These are phyloP conservation scores for Chironomus tentans DNA, from an alignment of 2,888 invertebrate species.

Conservation along the genomic window DNA sequence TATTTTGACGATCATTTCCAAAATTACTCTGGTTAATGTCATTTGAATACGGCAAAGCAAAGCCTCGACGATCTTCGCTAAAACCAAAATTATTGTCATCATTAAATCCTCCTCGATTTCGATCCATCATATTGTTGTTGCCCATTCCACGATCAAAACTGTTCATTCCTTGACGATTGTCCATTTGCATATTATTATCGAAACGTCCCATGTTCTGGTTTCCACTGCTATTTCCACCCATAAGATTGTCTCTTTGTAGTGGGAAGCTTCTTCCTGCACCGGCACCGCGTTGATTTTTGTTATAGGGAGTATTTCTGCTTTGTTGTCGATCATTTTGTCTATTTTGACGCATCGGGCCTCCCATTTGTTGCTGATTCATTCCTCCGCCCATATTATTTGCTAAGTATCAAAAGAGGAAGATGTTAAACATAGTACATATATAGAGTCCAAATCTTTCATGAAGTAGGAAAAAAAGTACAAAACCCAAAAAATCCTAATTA, in stretches of 20 bases:
- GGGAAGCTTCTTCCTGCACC: constrained; percentile 17
- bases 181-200: constrained; percentile 10
- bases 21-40: constrained; percentile 19
- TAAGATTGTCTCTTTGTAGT: constrained; percentile 32
- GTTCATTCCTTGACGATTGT: constrained; percentile 4
- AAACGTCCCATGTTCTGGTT: neutral
- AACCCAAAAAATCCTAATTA: no score
- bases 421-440: no score
- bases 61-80: constrained; percentile 38
- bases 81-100: constrained; percentile 25
- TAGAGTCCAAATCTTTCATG: no score
- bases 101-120: constrained; percentile 2
- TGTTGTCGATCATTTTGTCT: constrained; percentile 13
- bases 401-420: no score
- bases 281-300: constrained; percentile 28
- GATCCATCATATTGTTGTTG: constrained; percentile 12
- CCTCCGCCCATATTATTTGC: constrained; percentile 9
- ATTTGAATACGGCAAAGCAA: constrained; percentile 34
- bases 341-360: constrained; percentile 33
- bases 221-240: neutral
- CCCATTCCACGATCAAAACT: constrained; percentile 5
- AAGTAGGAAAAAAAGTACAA: no score
- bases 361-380: constrained; percentile 28
- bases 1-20: constrained; percentile 25
- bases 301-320: constrained; percentile 10